Base-by-base conservation (phyloP, 1,140 invertebrate genomes). In the Physella acuta region DNA sequence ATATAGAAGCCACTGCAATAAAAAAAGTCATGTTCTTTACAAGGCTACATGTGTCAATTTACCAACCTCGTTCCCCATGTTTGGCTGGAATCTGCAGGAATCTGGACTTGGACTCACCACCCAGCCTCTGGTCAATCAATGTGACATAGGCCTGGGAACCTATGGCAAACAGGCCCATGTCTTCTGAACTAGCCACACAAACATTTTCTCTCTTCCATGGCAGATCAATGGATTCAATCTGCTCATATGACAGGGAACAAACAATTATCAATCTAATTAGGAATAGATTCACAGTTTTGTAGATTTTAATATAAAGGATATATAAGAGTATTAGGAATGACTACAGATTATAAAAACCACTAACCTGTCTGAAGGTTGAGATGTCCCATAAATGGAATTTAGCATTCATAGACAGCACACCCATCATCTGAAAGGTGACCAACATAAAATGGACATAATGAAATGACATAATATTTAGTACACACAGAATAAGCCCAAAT, bases 91-190 rank as follows among this genome's bases (percentile, higher is more conserved):
- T 64, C 44, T 66, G 68, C 60, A 74, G 75, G 76, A 73, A 68
- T 68, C 69, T 52, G 16, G 8, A 1, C 24, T 37, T 58, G 51
- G 8, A 16, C 37, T 33, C 55, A 30, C 17, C 2, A 31, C 28
- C n/a, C 1, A 3, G 20, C n/a, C 94, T 92, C 90, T 93, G 91
- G 84, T 98, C 95, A 51, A 97, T 85, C 11, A 97, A 84, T 51
- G 95, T 88, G 2, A 95, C 95, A 81, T 95, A 94, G 44, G 94
- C 95, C 71, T 94, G 91, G 78, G 94, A 96, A 28, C 95, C 95
- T 55, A 97, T 91, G 2, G 94, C 94, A 85, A 97, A 97, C 31
- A 89, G 67, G n/a, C 92, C 92, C 77, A 90, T 90, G 60, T 87
- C 84, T 71, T 92, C 90, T 81, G 94, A 91, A 39, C 91, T 91